Evolutionary conservation across 2,797 vertebrate genomes (phyloP), one percentile per base, ranked within the genome.

Genomic region (Thalassophryne amazonica): DNA sequence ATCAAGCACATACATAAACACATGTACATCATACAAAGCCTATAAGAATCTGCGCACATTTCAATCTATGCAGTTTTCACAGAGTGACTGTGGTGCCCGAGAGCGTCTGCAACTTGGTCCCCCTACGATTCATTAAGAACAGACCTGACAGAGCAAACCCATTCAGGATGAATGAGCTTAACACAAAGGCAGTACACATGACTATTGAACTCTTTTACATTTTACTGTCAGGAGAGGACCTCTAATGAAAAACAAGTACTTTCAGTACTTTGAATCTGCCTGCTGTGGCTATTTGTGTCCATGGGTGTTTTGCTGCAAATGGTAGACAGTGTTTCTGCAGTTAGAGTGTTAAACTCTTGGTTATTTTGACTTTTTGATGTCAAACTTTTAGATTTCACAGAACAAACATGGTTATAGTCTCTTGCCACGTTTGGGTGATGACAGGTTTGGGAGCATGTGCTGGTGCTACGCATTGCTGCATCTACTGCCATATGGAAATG

Each of bases 61-160:
- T 27, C 38, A 3, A 63, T 71, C 38, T 34, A 57, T 60, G 73
- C 75, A 39, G 25, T 70, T 64, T 66, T 55, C 73, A 35, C 58
- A 58, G 71, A 49, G 68, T 63, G 73, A 76, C 48, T 54, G 52
- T 51, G 68, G 59, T 43, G 35, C 28, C 23, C 63, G 69, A 17
- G 52, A 70, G 55, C 50, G 38, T 32, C 49, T 23, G 57, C 22
- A 32, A 45, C 48, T 60, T 33, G 65, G 76, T 78, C 63, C 71
- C 81, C 41, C 39, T 45, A 56, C 55, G 59, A 62, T 83, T 85
- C 83, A 86, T 87, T 87, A 87, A 79, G 72, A 80, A 74, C 65
- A 60, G 51, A 60, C 68, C 70, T 73, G 73, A 72, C 83, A 80
- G 64, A 61, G 47, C 50, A 79, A 68, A 74, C 56, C 61, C 78